Base-by-base conservation (phyloP, 1,140 invertebrate species). In the Subanguina moxae region DNA sequence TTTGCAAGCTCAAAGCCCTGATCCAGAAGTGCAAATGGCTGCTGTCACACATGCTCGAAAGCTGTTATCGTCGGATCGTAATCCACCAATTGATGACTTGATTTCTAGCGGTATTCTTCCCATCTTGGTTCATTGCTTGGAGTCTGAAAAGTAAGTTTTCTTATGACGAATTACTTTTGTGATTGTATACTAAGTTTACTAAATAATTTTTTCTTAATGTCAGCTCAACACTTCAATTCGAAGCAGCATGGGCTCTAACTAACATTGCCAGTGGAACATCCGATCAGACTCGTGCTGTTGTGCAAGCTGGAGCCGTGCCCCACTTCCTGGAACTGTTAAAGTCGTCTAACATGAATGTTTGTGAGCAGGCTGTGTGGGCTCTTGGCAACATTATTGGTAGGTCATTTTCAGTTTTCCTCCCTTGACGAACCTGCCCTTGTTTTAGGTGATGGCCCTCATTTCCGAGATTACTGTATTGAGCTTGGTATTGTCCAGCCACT, bases 291-390 rank as follows among this genome's bases (percentile, higher is more conserved):
- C 91, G 94, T 71, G 89, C 93, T 84, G 94, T 98, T 27, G 93
- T 98, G 1, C 86, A 88, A 73, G 92, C 88, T 80, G 90, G 93
- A 76, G 94, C 95, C 64, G 94, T 97, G 52, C 94, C 94, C 62
- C 87, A 92, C 57, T 98, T 99, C 84, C 85, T 98, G 57, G 87
- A 91, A 80, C 86, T 99, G 61, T 86, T 98, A 21, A 82, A 86
- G 30, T 97, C 94, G 32, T 88, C 89, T 61, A 92, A 95, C 84
- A 91, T 93, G 78, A 97, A 95, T 86, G 94, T 98, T 15, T 96
- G 94, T 83, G 95, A 98, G 85, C 95, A 99, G 84, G 92, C 94
- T 52, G 94, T 97, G 0, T 98, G 94, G 94, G 94, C 94, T 30
- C 86, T 98, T 81, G 94, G 92, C 73, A 97, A 97, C 84, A 94